Base-by-base conservation (phyloP, 1,140 invertebrate species). In the Pogonomyrmex californicus region DNA sequence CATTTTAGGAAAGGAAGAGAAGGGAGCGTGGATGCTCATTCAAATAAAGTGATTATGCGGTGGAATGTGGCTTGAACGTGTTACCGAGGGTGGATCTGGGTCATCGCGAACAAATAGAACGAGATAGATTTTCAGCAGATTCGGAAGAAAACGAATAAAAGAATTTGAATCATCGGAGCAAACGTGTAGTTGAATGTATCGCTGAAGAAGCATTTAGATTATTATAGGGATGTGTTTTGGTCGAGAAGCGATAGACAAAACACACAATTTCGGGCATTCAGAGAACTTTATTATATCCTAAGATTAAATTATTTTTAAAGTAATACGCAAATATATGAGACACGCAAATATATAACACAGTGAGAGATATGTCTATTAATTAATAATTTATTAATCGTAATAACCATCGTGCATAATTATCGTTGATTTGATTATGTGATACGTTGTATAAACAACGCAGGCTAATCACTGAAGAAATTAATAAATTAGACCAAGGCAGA, bases 21-120 rank as follows among this genome's bases (percentile, higher is more conserved):
- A 56, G 49, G 4, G n/a, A 54, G 47, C 38, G 12, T 23, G n/a
- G n/a, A 66, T 12, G 65, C 23, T 81, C 23, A 7, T 47, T 51
- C n/a, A 14, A 71, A 41, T 71, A 71, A 82, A 70, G 47, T 81
- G 51, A 73, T 83, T 60, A 47, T 54, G 23, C 49, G 10, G 17
- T 73, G 41, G 38, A 23, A 73, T 75, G 51, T 23, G 30, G 56
- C 7, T 56, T 33, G 5, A 41, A 71, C 36, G 30, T 81, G 23
- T 73, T n/a, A 33, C 7, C 17, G n/a, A 82, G 66, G 38, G 17
- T 73, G 5, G 1, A 83, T 75, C 30, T 60, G 33, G 62, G 63
- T 81, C 77, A 81, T 68, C 33, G 30, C 12, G 47, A 68, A 30
- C 49, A 14, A 54, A 9, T 36, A 38, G 47, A 73, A 62, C 4